phyloP scores from a whole-genome alignment of 2,888 invertebrate species.

The Halictus ligatus region DNA sequence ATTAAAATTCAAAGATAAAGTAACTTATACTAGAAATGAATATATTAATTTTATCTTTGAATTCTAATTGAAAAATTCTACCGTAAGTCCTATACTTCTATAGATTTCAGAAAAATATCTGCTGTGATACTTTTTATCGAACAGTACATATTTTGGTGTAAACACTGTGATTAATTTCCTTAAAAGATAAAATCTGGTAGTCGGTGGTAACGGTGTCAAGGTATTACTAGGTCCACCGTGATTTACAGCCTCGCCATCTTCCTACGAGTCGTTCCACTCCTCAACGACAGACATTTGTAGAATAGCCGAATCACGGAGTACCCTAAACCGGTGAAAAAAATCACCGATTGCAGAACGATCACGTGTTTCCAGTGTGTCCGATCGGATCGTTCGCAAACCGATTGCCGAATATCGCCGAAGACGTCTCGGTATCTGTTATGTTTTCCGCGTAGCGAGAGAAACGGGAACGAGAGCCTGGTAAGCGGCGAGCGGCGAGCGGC shows the following conservation, averaged over 20 bases:
- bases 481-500: conserved; percentile 4
- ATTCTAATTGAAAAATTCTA: no score
- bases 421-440: conserved; percentile 26
- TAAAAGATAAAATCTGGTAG: neutral
- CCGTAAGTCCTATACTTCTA: no score
- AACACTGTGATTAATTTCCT: no score
- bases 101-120: no score
- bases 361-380: neutral
- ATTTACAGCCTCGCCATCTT: neutral
- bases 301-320: neutral
- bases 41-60: no score
- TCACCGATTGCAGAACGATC: neutral
- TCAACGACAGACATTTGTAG: neutral
- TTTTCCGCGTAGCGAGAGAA: conserved; percentile 41
- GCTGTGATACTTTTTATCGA: no score
- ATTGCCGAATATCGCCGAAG: conserved; percentile 31
- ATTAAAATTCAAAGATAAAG: no score
- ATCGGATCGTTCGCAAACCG: neutral
- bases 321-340: neutral
- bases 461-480: conserved; percentile 23
- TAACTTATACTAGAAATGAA: no score
- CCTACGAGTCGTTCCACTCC: neutral
- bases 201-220: neutral
- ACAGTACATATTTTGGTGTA: neutral
- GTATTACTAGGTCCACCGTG: neutral